Evolutionary conservation across 2,888 invertebrate genomes (phyloP), one percentile per base, ranked within the genome.

Genomic region (Xestia xanthographa): DNA sequence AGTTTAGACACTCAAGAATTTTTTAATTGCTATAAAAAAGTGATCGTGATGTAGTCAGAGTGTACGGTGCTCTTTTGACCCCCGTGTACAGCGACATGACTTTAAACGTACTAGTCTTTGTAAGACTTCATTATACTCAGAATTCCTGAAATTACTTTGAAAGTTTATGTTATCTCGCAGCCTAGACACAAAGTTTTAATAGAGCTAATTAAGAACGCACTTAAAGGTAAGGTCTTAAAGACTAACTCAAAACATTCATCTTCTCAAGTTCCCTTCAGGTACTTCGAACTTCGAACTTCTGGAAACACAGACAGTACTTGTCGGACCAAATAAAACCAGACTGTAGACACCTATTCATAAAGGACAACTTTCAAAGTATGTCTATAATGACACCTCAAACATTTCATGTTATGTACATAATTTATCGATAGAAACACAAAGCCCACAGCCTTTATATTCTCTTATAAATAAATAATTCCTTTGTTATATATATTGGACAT

Each of bases 401-500:
- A 84, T 66, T 8, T 69, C 17, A 84, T 58, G 38, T 50, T 58
- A 67, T 78, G 62, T 71, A 80, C 84, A 79, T 70, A 65, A 80
- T 79, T 83, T 79, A 79, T 84, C n/a, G 48, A 79, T 65, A 75
- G 68, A 66, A 62, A 63, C 60, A 72, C 71, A 71, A 69, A 66
- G 77, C 80, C 71, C 65, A 63, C 69, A 66, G 70, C 66, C 43
- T 69, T 58, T 72, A 78, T 75, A 29, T 62, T 38, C 68, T 34
- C 56, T 43, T 67, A 76, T 22, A 66, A n/a, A 73, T 68, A 72
- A 63, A 63, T 75, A 78, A 80, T 76, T 67, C 75, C 72, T 83
- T 75, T 84, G 74, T 86, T 73, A 69, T 26, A 75, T 77, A 80
- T 82, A 85, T 82, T 77, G 73, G 53, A 66, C 26, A 68, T 72